Base-by-base conservation (phyloP, 2,888 invertebrate genomes). In the Callyntrura sp. region DNA sequence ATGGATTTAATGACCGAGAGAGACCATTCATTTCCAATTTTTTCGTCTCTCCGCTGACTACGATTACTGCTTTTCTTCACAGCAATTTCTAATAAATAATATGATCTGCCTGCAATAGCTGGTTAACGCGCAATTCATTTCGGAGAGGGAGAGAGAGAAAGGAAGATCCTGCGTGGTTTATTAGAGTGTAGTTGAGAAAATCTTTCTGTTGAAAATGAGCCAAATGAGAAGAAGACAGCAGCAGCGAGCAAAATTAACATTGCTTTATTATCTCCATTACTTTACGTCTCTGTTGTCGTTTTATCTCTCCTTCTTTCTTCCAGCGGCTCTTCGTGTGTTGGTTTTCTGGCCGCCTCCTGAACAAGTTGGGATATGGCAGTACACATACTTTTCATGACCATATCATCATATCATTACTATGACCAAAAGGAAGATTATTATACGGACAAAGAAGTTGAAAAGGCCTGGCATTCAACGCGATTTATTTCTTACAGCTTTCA, bases 241-340 rank as follows among this genome's bases (percentile, higher is more conserved):
- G 48, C 12, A 45, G 17, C 1, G 70, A 45, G 79, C 4, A 48
- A 89, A 89, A 89, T 84, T 84, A 78, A 62, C 57, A 89, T 89
- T 89, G 88, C 84, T 89, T 89, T 89, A 89, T 89, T 89, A 89
- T 89, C 83, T 89, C 88, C 88, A 84, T 79, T 89, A 84, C 35
- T 89, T 78, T 89, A 55, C 78, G 12, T 78, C 28, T 11, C 68
- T 68, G 68, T 60, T 70, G 51, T 73, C 57, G 17, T 76, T 73
- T 62, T 43, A 35, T 68, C 25, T 28, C 73, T 73, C 35, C 17
- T 23, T 20, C 35, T 68, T 23, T 28, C 73, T 73, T 35, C 25
- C 85, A 43, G 28, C 55, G n/a, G 20, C 55, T 3, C n/a, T 2
- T 28, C 28, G 14, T 35, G 51, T 23, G 51, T 23, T 76, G 17